Evolutionary conservation across 2,888 invertebrate genomes (phyloP).

Genomic region (Ormia ochracea): DNA sequence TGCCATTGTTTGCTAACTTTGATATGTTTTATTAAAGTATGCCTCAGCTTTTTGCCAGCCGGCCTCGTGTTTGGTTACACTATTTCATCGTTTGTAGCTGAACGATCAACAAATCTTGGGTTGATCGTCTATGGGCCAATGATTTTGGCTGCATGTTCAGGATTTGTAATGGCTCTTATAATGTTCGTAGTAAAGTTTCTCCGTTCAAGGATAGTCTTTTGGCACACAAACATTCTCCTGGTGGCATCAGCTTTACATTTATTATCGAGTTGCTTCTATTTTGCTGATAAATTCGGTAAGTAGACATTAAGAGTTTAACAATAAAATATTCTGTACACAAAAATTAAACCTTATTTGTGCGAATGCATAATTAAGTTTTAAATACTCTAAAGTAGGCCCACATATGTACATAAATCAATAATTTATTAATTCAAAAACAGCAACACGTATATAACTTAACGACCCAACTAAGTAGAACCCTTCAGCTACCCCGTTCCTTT

Average conservation of each 20-base stretch:
- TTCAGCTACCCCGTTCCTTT: too few relatives aligned
- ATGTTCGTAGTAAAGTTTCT: conserved; percentile 69
- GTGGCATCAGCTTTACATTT: conserved; percentile 68
- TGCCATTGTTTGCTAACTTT: conserved; percentile 33
- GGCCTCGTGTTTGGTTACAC: conserved; percentile 74
- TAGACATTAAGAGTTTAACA: background rate
- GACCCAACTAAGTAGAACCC: too few relatives aligned
- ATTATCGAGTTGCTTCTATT: conserved; percentile 73
- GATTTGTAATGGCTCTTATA: conserved; percentile 65
- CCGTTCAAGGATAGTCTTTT: conserved; percentile 70
- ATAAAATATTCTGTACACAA: background rate
- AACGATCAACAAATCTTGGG: conserved; percentile 64
- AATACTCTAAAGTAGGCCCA: too few relatives aligned
- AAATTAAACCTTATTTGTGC: background rate
- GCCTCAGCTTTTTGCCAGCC: conserved; percentile 71
- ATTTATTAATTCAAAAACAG: too few relatives aligned
- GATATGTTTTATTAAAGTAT: conserved; percentile 64
- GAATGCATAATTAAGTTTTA: too few relatives aligned
- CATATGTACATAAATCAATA: too few relatives aligned
- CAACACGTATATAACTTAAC: too few relatives aligned
- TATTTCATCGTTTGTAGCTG: conserved; percentile 70
- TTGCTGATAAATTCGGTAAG: conserved; percentile 72
- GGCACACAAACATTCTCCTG: conserved; percentile 70
- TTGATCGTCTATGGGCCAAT: conserved; percentile 71
- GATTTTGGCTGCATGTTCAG: conserved; percentile 69